Conservation (phyloP, 2,797 vertebrate genomes). For the Acanthopagrus latus region DNA sequence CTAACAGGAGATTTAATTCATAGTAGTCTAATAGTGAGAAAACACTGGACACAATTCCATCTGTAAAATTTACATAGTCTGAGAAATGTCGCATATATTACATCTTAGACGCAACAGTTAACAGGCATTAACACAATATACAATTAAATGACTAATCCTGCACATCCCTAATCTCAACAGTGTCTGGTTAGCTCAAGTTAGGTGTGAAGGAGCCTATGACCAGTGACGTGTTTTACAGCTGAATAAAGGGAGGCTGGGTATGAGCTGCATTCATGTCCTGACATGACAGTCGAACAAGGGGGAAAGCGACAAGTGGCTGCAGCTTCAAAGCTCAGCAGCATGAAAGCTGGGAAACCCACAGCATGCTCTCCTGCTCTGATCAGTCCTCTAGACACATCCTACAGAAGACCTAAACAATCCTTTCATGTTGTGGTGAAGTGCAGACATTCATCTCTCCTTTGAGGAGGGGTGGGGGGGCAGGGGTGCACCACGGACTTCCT, state of each 20-base stretch:
- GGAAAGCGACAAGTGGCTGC: constrained; percentile 63
- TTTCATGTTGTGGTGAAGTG: constrained; percentile 25
- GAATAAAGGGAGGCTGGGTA: constrained; percentile 22
- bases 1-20: no score
- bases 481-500: constrained; percentile 24
- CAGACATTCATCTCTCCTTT: constrained; percentile 48
- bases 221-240: constrained; percentile 27
- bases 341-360: constrained; percentile 55
- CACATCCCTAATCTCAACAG: background rate
- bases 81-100: no score
- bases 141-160: no score
- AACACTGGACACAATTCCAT: no score
- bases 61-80: no score
- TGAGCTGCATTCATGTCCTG: constrained; percentile 67
- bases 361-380: constrained; percentile 35
- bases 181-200: background rate
- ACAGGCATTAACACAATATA: no score
- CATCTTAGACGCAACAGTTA: no score
- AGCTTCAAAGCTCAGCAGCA: constrained; percentile 72
- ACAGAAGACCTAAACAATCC: constrained; percentile 50
- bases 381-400: constrained; percentile 45
- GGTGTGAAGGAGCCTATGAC: background rate
- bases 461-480: no score
- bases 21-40: no score
- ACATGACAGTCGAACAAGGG: constrained; percentile 60